Percentiles rank a stretch among this genome's conserved stretches.
phyloP scores from a whole-genome alignment of 1,140 invertebrate genomes.

The Trinorchestia longiramus region DNA sequence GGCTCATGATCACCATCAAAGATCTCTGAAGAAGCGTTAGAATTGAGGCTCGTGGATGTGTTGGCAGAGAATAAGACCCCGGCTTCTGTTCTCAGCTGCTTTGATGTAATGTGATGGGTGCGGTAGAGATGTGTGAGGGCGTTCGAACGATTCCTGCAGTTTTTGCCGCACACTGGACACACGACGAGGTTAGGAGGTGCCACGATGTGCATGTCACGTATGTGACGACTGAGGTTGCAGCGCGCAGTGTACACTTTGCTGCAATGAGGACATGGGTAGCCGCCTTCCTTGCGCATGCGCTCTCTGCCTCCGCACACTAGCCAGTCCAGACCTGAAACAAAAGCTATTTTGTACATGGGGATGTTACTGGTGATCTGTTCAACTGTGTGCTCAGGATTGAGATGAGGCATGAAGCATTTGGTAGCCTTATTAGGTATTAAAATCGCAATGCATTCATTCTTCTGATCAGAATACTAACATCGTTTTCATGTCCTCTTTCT shows the following conservation, averaged over 20 bases:
- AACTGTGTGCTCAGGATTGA: neutral
- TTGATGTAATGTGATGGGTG: constrained; percentile 63
- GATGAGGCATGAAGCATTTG: neutral
- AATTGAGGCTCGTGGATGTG: neutral
- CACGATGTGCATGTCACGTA: constrained; percentile 62
- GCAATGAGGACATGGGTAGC: constrained; percentile 61
- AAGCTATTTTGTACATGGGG: neutral
- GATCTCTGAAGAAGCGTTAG: neutral
- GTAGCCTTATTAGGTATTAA: neutral
- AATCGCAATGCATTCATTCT: neutral
- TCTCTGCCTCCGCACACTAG: neutral
- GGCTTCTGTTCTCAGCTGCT: constrained; percentile 55
- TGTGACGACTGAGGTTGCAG: constrained; percentile 65
- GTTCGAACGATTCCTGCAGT: constrained; percentile 63
- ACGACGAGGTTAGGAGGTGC: constrained; percentile 61
- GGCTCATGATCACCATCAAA: constrained; percentile 7
- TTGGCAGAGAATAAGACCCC: constrained; percentile 33
- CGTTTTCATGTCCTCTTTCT: neutral
- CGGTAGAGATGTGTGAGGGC: constrained; percentile 66
- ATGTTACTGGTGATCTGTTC: neutral
- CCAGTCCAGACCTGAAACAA: constrained; percentile 42
- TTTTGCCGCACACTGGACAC: constrained; percentile 65
- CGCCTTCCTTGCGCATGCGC: constrained; percentile 43
- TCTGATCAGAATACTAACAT: neutral
- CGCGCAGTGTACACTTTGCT: constrained; percentile 61